Evolutionary conservation across 1,140 invertebrate genomes (phyloP).

Genomic region (Ceratoteleas bidentatus): DNA sequence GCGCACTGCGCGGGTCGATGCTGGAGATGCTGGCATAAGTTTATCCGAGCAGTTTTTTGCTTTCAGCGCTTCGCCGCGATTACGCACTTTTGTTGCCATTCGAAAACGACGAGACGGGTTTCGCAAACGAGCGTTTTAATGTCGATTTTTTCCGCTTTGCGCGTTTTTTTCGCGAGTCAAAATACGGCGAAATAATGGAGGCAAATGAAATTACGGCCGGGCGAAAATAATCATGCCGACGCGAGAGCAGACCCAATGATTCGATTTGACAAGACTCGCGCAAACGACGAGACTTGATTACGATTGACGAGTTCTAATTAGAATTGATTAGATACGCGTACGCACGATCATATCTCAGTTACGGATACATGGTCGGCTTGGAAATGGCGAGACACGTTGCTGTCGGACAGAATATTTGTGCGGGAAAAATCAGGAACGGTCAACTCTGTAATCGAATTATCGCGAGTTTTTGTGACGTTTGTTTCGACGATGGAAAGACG

Average conservation of each 20-base stretch:
- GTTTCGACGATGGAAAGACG: too few species aligned
- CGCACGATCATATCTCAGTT: constrained; percentile 21
- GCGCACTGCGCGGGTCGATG: constrained; percentile 19
- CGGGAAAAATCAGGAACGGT: too few species aligned
- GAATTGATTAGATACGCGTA: constrained; percentile 33
- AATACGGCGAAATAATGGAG: not conserved
- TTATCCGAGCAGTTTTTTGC: constrained; percentile 20
- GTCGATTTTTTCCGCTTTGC: not conserved
- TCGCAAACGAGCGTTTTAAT: not conserved
- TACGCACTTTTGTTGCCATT: constrained; percentile 16
- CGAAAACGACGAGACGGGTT: not conserved
- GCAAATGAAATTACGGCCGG: not conserved
- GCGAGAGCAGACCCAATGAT: constrained; percentile 4
- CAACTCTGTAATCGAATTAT: too few species aligned
- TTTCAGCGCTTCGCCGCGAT: not conserved
- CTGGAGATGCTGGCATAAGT: constrained; percentile 19
- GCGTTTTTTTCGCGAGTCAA: not conserved
- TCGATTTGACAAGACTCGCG: constrained; percentile 16
- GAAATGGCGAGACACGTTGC: constrained; percentile 9
- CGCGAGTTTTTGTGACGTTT: too few species aligned
- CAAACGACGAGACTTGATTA: constrained; percentile 26
- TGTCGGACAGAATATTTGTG: too few species aligned
- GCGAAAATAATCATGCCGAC: constrained; percentile 4
- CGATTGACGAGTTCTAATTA: constrained; percentile 39
- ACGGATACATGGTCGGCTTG: constrained; percentile 10